Conservation (phyloP, 2,113 vertebrate genomes). For the Microcebus tavaratra region DNA sequence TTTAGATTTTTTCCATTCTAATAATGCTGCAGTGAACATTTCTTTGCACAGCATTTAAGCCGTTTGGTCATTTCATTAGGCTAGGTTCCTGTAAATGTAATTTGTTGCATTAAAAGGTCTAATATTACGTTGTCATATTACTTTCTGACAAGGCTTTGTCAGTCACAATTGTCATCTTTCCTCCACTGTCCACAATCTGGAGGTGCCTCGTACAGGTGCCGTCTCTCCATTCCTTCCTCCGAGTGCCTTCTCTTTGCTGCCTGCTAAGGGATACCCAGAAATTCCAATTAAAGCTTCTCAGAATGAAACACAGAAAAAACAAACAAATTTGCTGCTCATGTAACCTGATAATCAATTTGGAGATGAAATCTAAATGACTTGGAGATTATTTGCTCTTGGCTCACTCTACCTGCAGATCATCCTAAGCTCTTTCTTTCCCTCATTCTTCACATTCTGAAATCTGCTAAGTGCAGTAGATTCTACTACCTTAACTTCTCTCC, state of each 20-base stretch:
- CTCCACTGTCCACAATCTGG: neutral
- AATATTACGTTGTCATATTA: neutral
- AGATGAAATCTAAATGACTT: neutral
- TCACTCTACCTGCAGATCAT: neutral
- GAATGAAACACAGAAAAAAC: neutral
- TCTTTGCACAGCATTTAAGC: neutral
- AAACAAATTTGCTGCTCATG: neutral
- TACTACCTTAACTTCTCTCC: neutral
- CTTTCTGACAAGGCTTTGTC: neutral
- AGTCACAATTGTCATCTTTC: neutral
- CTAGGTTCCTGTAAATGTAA: neutral
- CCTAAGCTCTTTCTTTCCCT: too few species aligned
- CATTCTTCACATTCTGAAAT: neutral
- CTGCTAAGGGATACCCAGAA: neutral
- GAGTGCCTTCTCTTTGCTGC: neutral
- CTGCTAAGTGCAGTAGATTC: neutral
- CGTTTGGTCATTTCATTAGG: neutral
- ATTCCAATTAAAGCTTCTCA: neutral
- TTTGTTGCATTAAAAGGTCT: neutral
- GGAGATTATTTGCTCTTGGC: neutral
- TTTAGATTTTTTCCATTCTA: neutral
- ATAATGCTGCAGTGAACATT: neutral
- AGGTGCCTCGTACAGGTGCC: accelerated
- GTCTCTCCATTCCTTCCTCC: neutral
- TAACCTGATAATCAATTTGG: neutral